phyloP scores from a whole-genome alignment of 2,113 vertebrate genomes.

The Leucosticte australis region DNA sequence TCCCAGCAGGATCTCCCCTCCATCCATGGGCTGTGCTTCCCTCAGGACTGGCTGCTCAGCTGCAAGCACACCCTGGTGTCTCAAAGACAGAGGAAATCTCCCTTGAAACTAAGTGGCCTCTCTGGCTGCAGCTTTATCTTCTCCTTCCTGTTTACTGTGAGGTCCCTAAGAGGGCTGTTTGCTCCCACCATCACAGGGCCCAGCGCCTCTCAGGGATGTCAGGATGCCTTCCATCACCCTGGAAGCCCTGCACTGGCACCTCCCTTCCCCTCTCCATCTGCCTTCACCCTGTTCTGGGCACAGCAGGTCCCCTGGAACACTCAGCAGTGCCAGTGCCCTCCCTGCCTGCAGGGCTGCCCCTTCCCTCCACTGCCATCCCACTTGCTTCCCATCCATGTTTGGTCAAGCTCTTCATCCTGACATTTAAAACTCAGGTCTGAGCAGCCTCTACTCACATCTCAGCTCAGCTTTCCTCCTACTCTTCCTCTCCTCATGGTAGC shows the following conservation, averaged over 20 bases:
- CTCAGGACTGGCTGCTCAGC: neutral
- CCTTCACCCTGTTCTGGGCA: neutral
- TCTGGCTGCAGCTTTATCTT: neutral
- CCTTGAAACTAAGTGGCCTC: neutral
- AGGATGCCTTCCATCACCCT: neutral
- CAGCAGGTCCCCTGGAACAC: neutral
- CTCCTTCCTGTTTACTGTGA: neutral
- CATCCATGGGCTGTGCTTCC: neutral
- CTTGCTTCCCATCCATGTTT: neutral
- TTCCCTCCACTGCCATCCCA: neutral
- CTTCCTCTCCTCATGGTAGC: neutral
- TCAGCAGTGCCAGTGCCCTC: neutral
- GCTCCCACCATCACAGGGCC: neutral
- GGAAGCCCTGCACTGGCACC: neutral
- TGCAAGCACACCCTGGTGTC: neutral
- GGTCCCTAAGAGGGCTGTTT: neutral
- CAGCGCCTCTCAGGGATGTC: neutral
- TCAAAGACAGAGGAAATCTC: neutral
- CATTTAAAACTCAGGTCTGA: neutral
- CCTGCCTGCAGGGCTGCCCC: accelerated
- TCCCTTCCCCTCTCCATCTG: neutral
- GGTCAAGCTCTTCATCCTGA: neutral
- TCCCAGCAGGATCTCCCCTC: neutral
- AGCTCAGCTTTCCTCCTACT: neutral
- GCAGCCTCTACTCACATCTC: neutral